These are phyloP conservation scores for Astreopora myriophthalma DNA, from an alignment of 64 coral and sea anemone genomes.

Conservation along the genomic window DNA sequence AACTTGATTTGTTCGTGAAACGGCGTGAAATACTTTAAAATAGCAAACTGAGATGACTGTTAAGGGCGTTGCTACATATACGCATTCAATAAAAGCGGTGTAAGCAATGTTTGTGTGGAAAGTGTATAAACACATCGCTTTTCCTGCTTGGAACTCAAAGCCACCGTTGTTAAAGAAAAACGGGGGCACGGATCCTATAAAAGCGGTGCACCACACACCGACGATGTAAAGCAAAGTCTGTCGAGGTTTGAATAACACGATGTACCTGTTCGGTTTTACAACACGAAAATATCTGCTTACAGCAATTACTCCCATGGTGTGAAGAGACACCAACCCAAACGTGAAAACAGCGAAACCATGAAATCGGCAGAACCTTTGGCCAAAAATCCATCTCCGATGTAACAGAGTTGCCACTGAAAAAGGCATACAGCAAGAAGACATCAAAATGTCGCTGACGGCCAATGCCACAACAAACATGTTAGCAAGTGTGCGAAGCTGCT, in stretches of 20 bases:
- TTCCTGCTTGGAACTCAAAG: conserved; percentile 71
- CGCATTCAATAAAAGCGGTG: conserved; percentile 42
- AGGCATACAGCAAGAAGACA: conserved; percentile 61
- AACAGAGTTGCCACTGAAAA: conserved; percentile 43
- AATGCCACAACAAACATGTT: conserved; percentile 47
- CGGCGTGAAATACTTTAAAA: conserved; percentile 34
- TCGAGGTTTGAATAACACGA: conserved; percentile 16
- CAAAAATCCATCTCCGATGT: conserved; percentile 51
- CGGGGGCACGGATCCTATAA: conserved; percentile 44
- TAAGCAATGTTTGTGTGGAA: conserved; percentile 40
- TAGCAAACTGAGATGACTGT: conserved; percentile 29
- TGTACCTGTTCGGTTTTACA: conserved; percentile 52
- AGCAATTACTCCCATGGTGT: conserved; percentile 60
- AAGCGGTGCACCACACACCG: conserved; percentile 31
- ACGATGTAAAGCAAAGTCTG: conserved; percentile 36
- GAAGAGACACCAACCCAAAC: conserved; percentile 38
- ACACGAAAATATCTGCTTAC: conserved; percentile 74
- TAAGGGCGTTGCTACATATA: conserved; percentile 16
- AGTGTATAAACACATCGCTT: conserved; percentile 73
- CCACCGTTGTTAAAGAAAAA: conserved; percentile 43
- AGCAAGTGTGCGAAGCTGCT: conserved; percentile 9
- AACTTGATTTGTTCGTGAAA: conserved; percentile 38
- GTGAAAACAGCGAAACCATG: conserved; percentile 72
- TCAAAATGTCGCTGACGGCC: conserved; percentile 34
- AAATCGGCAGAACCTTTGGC: conserved; percentile 23